Percentiles rank a stretch among this genome's conserved stretches.
Evolutionary conservation across 1,140 invertebrate genomes (phyloP).

Genomic region (Gryllus bimaculatus): DNA sequence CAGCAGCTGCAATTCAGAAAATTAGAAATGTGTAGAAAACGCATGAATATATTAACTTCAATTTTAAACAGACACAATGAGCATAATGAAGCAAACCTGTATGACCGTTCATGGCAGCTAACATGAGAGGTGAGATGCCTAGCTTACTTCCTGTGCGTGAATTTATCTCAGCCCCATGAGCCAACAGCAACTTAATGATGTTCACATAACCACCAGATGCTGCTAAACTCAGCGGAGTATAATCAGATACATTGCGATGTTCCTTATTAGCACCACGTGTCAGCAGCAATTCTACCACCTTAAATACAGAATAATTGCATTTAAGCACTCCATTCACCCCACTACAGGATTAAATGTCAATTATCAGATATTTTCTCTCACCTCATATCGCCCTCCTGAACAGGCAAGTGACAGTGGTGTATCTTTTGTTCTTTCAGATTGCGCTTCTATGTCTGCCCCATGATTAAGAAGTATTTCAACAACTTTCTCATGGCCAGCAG

Average conservation of each 20-base stretch:
- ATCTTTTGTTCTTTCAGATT: conserved; percentile 97
- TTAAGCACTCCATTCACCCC: too few species aligned
- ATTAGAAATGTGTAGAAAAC: background rate
- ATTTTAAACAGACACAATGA: background rate
- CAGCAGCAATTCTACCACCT: conserved; percentile 88
- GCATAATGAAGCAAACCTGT: conserved; percentile 41
- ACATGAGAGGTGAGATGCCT: conserved; percentile 97
- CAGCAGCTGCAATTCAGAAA: conserved; percentile 48
- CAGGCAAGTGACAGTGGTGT: conserved; percentile 95
- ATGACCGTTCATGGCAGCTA: conserved; percentile 99
- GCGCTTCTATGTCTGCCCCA: conserved; percentile 92
- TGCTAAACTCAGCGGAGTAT: conserved; percentile 94
- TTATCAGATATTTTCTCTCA: conserved; percentile 22
- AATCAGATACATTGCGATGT: conserved; percentile 98
- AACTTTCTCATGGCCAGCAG: conserved; percentile 89
- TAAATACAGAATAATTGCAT: conserved; percentile 10
- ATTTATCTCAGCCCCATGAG: conserved; percentile 94
- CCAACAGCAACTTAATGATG: conserved; percentile 90
- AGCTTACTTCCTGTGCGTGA: conserved; percentile 94
- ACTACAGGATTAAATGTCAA: background rate
- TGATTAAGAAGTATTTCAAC: conserved; percentile 90
- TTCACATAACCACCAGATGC: conserved; percentile 98
- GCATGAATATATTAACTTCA: background rate
- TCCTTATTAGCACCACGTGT: conserved; percentile 90
- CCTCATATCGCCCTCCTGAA: conserved; percentile 91